Base-by-base conservation (phyloP, 2,888 invertebrate species). In the Scaptomyza caliginosa region DNA sequence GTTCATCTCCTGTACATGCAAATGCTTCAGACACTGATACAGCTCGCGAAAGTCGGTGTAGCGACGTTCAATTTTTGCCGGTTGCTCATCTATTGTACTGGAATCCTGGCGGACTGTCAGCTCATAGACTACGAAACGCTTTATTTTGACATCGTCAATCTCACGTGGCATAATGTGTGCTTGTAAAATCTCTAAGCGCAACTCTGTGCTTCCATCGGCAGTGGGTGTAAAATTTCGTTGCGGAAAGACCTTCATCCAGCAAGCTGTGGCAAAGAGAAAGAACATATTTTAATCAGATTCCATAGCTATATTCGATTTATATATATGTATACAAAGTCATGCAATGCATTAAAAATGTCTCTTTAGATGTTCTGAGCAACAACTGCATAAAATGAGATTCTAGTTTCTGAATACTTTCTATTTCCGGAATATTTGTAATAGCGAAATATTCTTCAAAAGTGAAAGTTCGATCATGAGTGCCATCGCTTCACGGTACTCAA, bases 11-110 rank as follows among this genome's bases (percentile, higher is more conserved):
- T 90, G 81, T 0, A 95, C 93, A 88, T 92, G 92, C 46, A 93
- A 93, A 65, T 93, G 93, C 77, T 93, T 94, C 21, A 96, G 90
- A 2, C 92, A 92, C 71, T 92, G 93, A 85, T 94, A 95, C 3
- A 96, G 91, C 65, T 93, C 93, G 49, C 94, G 91, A 88, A 95
- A 96, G 79, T 95, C 94, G 6, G 95, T 95, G 89, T 96, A 96
- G 74, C 95, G 92, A 50, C 95, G 91, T 82, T 95, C 94, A 45
- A 95, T 93, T 64, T 93, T 93, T 0, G 93, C 94, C 16, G 95
- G 94, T 69, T 93, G 93, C 30, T 92, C 89, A 90, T 95, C 95
- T 67, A 91, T 78, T 2, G 60, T 58, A 24, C 63, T 89, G 16
- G 92, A 91, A 74, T 94, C 93, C 83, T 93, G 94, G 34, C 93